A percentile compares a stretch with the other conserved stretches of the same genome.
Conservation (phyloP, 2,888 invertebrate genomes). For the Drosophila paranaensis region DNA sequence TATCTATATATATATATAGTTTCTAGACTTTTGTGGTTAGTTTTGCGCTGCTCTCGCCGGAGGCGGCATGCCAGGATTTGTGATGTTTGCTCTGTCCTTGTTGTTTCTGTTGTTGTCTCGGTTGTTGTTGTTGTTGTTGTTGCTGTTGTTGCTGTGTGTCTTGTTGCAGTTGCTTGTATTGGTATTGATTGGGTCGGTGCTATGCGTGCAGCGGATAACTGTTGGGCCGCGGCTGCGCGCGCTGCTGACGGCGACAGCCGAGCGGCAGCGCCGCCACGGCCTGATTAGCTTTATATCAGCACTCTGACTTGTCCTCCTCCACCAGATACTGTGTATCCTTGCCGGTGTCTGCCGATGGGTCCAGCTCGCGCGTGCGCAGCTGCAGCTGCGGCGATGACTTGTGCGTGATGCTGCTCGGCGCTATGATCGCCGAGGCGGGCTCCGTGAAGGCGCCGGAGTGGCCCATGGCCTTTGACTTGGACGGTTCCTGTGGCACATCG, state of each 20-base stretch:
- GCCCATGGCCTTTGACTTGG: constrained; percentile 87
- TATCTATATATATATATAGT: neutral
- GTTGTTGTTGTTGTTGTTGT: constrained; percentile 11
- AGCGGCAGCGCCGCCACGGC: constrained; percentile 49
- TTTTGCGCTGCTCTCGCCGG: constrained; percentile 38
- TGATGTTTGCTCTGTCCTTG: constrained; percentile 62
- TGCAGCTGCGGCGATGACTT: constrained; percentile 90
- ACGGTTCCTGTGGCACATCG: constrained; percentile 91
- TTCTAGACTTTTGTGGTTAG: constrained; percentile 65
- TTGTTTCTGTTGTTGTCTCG: constrained; percentile 30
- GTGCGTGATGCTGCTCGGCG: constrained; percentile 93
- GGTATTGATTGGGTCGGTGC: constrained; percentile 55
- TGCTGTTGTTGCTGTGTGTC: constrained; percentile 7
- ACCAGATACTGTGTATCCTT: constrained; percentile 96
- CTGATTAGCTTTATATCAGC: constrained; percentile 84
- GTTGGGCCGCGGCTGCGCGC: constrained; percentile 46
- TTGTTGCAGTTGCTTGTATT: constrained; percentile 27
- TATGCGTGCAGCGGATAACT: constrained; percentile 71
- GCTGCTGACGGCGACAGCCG: constrained; percentile 49
- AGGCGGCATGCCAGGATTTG: constrained; percentile 62
- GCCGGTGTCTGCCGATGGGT: constrained; percentile 94
- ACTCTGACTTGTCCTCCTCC: constrained; percentile 91
- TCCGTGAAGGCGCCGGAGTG: constrained; percentile 85
- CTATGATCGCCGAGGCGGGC: constrained; percentile 90
- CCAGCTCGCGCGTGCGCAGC: constrained; percentile 91